These are phyloP conservation scores for Pteria penguin DNA, from an alignment of 2,888 invertebrate genomes.

Conservation along the genomic window DNA sequence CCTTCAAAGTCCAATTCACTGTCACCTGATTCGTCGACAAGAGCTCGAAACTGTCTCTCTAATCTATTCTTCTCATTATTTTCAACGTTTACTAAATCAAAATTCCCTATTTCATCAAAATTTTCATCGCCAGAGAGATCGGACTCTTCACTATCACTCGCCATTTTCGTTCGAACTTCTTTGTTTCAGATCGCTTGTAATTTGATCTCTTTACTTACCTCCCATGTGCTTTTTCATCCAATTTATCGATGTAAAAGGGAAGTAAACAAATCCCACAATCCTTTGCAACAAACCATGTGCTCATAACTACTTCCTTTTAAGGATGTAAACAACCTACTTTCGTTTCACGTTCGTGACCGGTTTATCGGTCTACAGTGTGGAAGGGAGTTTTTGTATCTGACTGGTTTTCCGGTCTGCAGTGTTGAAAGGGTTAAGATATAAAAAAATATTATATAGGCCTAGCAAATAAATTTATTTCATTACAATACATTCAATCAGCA, in stretches of 20 bases:
- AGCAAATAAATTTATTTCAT: no score
- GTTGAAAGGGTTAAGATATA: conserved; percentile 19
- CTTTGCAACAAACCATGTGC: no score
- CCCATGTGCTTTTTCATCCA: no score
- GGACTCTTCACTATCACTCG: neutral
- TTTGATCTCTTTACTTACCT: no score
- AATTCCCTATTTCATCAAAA: conserved; percentile 6
- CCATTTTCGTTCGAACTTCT: conserved; percentile 6
- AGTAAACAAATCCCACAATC: no score
- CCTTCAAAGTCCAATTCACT: neutral
- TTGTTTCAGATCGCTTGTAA: neutral
- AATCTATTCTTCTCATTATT: neutral
- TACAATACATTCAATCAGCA: no score
- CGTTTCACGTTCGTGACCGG: no score
- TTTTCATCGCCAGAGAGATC: conserved; percentile 7
- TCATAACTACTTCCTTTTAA: no score
- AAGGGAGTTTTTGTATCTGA: neutral
- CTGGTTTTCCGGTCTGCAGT: conserved; percentile 7
- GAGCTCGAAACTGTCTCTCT: neutral
- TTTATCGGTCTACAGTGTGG: neutral
- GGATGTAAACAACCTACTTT: no score
- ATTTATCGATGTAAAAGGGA: no score
- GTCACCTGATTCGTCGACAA: conserved; percentile 3
- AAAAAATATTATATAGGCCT: no score
- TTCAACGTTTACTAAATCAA: conserved; percentile 8